Evolutionary conservation across 2,888 invertebrate species (phyloP).

Genomic region (Drosophila anomalata): DNA sequence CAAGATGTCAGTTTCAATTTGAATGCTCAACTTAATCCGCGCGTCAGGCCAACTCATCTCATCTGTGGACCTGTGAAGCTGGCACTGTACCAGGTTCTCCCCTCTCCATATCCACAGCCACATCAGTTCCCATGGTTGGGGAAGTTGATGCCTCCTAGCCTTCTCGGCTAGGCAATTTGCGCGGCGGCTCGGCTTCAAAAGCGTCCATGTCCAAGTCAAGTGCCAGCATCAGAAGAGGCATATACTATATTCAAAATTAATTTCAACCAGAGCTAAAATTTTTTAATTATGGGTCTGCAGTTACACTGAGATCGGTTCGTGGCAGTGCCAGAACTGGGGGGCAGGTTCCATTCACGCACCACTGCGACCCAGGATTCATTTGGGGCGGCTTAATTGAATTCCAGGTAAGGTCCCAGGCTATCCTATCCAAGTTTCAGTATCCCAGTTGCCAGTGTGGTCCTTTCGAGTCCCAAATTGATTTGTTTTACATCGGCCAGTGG

Average conservation of each 20-base stretch:
- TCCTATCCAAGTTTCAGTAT: background rate
- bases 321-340: slow-evolving; percentile 35
- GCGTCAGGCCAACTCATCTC: slow-evolving; percentile 53
- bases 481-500: slow-evolving; percentile 65
- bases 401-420: slow-evolving; percentile 32
- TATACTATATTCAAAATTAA: slow-evolving; percentile 71
- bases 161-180: slow-evolving; percentile 68
- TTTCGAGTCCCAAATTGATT: slow-evolving; percentile 64
- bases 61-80: slow-evolving; percentile 15
- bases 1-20: slow-evolving; percentile 76
- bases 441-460: slow-evolving; percentile 53
- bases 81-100: slow-evolving; percentile 3
- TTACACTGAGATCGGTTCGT: slow-evolving; percentile 38
- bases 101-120: slow-evolving; percentile 10
- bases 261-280: slow-evolving; percentile 72
- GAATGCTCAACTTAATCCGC: slow-evolving; percentile 78
- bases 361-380: slow-evolving; percentile 45
- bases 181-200: slow-evolving; percentile 73
- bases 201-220: slow-evolving; percentile 67
- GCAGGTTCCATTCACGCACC: slow-evolving; percentile 54
- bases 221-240: slow-evolving; percentile 48
- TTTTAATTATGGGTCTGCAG: slow-evolving; percentile 74
- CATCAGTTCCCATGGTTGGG: slow-evolving; percentile 41
- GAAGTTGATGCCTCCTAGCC: slow-evolving; percentile 36
- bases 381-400: slow-evolving; percentile 69